Percentiles rank a stretch among this genome's conserved stretches.
These are phyloP conservation scores for Drosophila triauraria DNA, from an alignment of 1,140 invertebrate species.

Conservation along the genomic window DNA sequence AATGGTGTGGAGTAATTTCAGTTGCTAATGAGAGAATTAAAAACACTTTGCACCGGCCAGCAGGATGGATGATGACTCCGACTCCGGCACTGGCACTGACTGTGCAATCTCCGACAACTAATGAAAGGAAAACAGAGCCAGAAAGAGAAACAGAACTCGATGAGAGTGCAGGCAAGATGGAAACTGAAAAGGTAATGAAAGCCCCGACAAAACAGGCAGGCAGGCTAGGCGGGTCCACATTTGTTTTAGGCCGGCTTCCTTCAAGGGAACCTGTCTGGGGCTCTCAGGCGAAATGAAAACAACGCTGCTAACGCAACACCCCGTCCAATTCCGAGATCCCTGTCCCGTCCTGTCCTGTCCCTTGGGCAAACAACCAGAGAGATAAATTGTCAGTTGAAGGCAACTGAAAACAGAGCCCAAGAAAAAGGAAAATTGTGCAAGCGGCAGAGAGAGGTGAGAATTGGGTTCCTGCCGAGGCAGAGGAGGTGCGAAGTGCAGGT, in stretches of 20 bases:
- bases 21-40: slow-evolving; percentile 83
- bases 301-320: slow-evolving; percentile 44
- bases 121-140: slow-evolving; percentile 76
- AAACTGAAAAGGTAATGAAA: slow-evolving; percentile 71
- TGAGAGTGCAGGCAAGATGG: slow-evolving; percentile 23
- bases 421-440: slow-evolving; percentile 75
- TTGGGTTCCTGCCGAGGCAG: slow-evolving; percentile 2
- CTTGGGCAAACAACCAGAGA: slow-evolving; percentile 56
- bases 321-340: slow-evolving; percentile 28
- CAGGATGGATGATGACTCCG: slow-evolving; percentile 38
- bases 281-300: slow-evolving; percentile 61
- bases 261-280: slow-evolving; percentile 62
- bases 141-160: slow-evolving; percentile 3
- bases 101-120: slow-evolving; percentile 62
- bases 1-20: slow-evolving; percentile 70
- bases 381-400: slow-evolving; percentile 82
- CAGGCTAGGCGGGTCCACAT: slow-evolving; percentile 45
- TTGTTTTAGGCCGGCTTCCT: slow-evolving; percentile 66
- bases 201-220: slow-evolving; percentile 45
- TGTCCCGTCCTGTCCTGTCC: slow-evolving; percentile 10
- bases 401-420: slow-evolving; percentile 45
- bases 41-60: slow-evolving; percentile 69
- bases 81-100: slow-evolving; percentile 18
- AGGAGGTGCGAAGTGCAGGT: slow-evolving; percentile 23
- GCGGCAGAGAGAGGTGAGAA: slow-evolving; percentile 44